A percentile compares a stretch with the other conserved stretches of the same genome.
Evolutionary conservation across 2,797 vertebrate genomes (phyloP).

Genomic region (Smutsia gigantea): DNA sequence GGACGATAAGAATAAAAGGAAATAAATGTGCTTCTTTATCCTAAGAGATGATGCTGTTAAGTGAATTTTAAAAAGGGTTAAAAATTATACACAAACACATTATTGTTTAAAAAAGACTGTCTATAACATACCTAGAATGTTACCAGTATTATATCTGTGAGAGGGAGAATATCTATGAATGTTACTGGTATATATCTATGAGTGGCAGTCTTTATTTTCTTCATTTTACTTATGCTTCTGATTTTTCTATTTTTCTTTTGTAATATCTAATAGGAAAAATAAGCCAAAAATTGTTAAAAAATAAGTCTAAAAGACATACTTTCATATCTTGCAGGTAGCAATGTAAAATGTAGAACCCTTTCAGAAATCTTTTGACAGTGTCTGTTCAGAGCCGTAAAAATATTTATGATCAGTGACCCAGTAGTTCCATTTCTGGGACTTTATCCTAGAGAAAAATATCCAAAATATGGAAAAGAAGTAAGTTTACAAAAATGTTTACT

Average conservation of each 20-base stretch:
- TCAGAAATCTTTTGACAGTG: background rate
- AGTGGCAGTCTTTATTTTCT: background rate
- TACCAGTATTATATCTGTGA: background rate
- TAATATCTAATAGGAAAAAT: constrained; percentile 16
- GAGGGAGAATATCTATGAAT: no score
- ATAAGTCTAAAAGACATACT: background rate
- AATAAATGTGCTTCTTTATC: background rate
- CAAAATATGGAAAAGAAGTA: background rate
- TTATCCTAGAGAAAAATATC: background rate
- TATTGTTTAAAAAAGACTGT: background rate
- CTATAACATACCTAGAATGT: background rate
- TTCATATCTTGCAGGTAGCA: background rate
- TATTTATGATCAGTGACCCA: background rate
- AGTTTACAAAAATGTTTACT: background rate
- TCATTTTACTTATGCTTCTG: background rate
- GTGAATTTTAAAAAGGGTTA: background rate
- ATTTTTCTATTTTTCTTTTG: constrained; percentile 8
- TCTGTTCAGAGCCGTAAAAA: constrained; percentile 16
- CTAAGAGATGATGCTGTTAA: background rate
- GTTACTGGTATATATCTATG: no score
- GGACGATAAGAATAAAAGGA: background rate
- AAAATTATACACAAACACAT: background rate
- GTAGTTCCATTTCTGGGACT: background rate
- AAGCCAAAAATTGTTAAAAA: background rate
- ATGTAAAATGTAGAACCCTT: background rate